Evolutionary conservation across 1,140 invertebrate species (phyloP).

Genomic region (Myzus persicae): DNA sequence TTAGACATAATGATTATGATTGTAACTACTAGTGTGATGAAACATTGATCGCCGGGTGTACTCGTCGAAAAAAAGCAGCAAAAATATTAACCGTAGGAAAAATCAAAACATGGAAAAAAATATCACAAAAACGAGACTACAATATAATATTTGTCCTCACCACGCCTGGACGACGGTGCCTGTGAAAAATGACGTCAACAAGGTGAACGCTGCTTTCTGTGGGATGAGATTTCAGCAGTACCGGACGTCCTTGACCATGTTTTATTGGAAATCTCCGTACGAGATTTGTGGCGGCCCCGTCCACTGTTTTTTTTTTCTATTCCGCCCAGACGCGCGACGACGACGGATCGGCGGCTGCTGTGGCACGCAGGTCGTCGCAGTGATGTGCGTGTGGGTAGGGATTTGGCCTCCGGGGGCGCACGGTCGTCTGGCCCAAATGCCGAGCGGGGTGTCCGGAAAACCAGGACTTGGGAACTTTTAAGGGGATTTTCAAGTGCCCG

Average conservation of each 20-base stretch:
- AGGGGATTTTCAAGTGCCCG: not conserved
- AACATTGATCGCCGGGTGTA: not conserved
- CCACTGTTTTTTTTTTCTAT: not conserved
- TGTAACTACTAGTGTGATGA: not conserved
- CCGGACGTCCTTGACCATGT: slow-evolving; percentile 58
- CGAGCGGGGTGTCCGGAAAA: not conserved
- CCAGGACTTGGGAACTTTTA: not conserved
- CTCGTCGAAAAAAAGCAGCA: not conserved
- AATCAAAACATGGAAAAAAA: not conserved
- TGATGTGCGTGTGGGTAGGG: not conserved
- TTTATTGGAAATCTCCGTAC: slow-evolving; percentile 44
- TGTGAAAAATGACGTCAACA: slow-evolving; percentile 56
- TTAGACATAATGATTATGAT: not conserved
- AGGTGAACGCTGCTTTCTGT: slow-evolving; percentile 51
- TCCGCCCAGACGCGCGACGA: not conserved
- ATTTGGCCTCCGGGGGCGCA: not conserved
- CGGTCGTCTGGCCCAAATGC: not conserved
- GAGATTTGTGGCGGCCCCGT: slow-evolving; percentile 16
- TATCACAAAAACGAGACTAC: not conserved
- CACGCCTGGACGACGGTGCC: slow-evolving; percentile 46
- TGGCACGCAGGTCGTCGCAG: not conserved
- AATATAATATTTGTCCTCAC: slow-evolving; percentile 27
- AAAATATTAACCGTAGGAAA: not conserved
- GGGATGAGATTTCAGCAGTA: slow-evolving; percentile 48
- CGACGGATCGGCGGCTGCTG: not conserved